These are phyloP conservation scores for Regulus satrapa DNA, from an alignment of 2,113 vertebrate genomes.

Conservation along the genomic window DNA sequence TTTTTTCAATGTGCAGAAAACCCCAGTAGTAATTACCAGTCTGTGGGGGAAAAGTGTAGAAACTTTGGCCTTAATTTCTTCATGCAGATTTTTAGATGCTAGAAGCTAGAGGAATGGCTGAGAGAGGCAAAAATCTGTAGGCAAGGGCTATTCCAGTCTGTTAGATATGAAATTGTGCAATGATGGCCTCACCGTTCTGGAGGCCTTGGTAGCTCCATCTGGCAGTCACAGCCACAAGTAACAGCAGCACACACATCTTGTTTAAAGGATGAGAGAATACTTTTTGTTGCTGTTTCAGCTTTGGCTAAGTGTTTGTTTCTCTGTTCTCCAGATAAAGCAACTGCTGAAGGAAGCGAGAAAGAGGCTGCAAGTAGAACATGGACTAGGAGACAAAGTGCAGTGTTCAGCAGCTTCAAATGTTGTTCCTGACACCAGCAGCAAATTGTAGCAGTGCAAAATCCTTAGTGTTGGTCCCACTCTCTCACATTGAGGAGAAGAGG, in stretches of 20 bases:
- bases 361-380: not conserved
- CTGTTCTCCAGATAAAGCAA: not conserved
- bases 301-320: not conserved
- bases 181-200: not conserved
- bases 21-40: not conserved
- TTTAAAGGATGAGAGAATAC: not conserved
- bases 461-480: not conserved
- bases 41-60: not conserved
- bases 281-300: not conserved
- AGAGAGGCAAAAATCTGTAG: not conserved
- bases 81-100: not conserved
- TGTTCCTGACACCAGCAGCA: not conserved
- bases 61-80: not conserved
- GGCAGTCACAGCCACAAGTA: not conserved
- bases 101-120: not conserved
- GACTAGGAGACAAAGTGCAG: not conserved
- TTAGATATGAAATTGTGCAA: not conserved
- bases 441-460: not conserved
- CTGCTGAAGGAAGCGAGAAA: not conserved
- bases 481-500: not conserved
- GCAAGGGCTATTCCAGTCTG: not conserved
- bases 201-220: not conserved
- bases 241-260: not conserved
- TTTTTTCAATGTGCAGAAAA: not conserved
- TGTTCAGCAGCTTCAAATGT: not conserved